A percentile compares a stretch with the other conserved stretches of the same genome.
phyloP scores from a whole-genome alignment of 2,113 vertebrate species.

The Hippolais icterina region DNA sequence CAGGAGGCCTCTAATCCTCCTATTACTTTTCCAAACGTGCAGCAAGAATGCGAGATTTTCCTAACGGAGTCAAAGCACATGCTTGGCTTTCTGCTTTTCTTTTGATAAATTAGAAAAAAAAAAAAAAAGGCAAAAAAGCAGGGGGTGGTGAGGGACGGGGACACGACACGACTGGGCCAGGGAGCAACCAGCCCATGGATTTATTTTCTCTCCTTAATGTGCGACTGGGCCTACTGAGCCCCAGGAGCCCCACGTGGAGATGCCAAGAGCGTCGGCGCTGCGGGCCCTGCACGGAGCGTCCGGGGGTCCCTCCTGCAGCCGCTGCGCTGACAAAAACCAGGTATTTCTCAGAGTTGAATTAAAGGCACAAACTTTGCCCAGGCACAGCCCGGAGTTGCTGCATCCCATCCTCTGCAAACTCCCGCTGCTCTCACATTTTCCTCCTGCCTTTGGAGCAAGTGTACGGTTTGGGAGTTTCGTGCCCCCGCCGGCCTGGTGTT shows the following conservation, averaged over 20 bases:
- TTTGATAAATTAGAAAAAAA: background rate
- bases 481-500: background rate
- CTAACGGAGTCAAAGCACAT: slow-evolving; percentile 23
- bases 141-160: rapidly evolving
- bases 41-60: slow-evolving; percentile 24
- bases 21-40: slow-evolving; percentile 53
- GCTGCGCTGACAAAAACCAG: background rate
- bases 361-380: slow-evolving; percentile 20
- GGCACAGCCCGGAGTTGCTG: background rate
- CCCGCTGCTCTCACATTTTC: background rate
- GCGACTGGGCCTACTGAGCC: slow-evolving; percentile 47
- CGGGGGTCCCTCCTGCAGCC: background rate
- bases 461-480: background rate
- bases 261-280: background rate
- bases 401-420: background rate
- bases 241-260: background rate
- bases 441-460: background rate
- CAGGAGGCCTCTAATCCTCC: slow-evolving; percentile 61
- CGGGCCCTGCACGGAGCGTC: background rate
- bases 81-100: background rate
- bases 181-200: background rate
- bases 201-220: slow-evolving; percentile 16
- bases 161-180: background rate
- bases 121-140: background rate
- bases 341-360: background rate